Evolutionary conservation across 2,888 invertebrate genomes (phyloP), one percentile per base, ranked within the genome.

Genomic region (Spisula subtruncata): DNA sequence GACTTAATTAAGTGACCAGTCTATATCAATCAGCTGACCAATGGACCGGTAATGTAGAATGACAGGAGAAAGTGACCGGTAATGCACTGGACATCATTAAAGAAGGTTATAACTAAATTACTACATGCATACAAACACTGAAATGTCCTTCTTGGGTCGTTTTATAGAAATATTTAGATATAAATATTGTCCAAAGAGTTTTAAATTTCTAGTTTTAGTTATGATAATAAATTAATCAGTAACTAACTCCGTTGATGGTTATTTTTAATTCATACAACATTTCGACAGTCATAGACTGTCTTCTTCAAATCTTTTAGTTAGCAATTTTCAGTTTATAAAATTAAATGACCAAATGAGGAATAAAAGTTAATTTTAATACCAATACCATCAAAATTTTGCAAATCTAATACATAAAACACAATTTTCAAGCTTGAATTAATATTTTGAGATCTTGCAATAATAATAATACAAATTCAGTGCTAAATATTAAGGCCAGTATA

Each of bases 1-100:
- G 86, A 92, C 85, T 91, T 89, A 92, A 92, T 92, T 89, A 90
- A 92, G 87, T 92, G 92, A 90, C 88, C 89, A 90, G 89, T 91
- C 88, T 56, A 92, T 92, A 89, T 87, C 85, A 83, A 89, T 91
- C 86, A 92, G 75, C 71, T 87, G 92, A 85, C 85, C 92, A 87
- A 89, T 87, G 75, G 71, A 46, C 71, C 87, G 71, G 54, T 87
- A 54, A 85, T 48, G 79, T 20, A 85, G n/a, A 32, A n/a, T 85
- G 85, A 85, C 85, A 85, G 79, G 85, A 20, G 83, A 87, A 79
- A 87, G 87, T 87, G 87, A 87, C 87, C 87, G 83, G 79, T 83
- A 83, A 87, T 87, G 79, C 80, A 83, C 87, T 83, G 54, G 20
- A 51, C 41, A 14, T 85, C 85, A 85, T 85, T 85, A 80, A 85